Evolutionary conservation across 2,113 vertebrate species (phyloP), one percentile per base, ranked within the genome.

Genomic region (Poicephalus gulielmi): DNA sequence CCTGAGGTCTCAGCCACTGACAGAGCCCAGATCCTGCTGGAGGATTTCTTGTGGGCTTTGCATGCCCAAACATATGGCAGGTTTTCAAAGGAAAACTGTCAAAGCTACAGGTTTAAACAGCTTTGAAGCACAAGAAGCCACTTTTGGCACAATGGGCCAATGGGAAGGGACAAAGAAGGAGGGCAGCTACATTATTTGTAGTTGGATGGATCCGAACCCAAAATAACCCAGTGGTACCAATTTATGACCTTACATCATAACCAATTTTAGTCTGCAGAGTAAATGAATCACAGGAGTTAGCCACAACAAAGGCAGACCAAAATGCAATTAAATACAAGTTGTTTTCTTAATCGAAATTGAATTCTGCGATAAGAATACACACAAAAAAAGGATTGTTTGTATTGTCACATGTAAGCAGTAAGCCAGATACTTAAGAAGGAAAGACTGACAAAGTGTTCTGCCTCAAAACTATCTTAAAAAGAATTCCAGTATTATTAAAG

Each of bases 21-120:
- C 24, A 74, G 7, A 49, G 7, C 50, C 83, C 68, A 78, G 68
- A 77, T 55, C 41, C 50, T 2, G 6, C 55, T 10, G 15, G 18
- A 63, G 22, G 37, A 55, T 25, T 66, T 67, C 59, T 17, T 7
- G 46, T 2, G 41, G 52, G 27, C n/a, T 74, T 66, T 31, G 35
- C 27, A 47, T 7, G 27, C 67, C 39, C 50, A 12, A 91, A 76
- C 8, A 55, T 0, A 0, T 7, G 5, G 23, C 60, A 75, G 24
- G 17, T 66, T 77, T 93, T 67, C 52, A 57, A 66, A 41, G 28
- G 46, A 47, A 77, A 81, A 43, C 50, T 20, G 17, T 22, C 20
- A 23, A 55, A 85, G 33, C 23, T 35, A 60, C 1, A 3, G 30
- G 39, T 43, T 53, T 47, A 39, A 81, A 69, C 28, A 53, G n/a